phyloP scores from a whole-genome alignment of 1,140 invertebrate species.

The Lucilia cuprina region DNA sequence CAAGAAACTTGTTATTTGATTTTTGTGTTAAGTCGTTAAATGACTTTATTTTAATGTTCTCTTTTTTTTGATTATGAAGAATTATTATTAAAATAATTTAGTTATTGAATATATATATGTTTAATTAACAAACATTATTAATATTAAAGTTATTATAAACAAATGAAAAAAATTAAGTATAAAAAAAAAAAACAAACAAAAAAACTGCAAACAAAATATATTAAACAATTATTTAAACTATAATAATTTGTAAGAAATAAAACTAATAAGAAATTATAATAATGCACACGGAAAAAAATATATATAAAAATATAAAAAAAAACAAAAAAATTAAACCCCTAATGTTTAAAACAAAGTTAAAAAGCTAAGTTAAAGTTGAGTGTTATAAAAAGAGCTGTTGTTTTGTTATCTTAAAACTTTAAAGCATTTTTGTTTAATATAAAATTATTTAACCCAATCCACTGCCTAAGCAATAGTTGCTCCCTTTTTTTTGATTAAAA shows the following conservation, averaged over 20 bases:
- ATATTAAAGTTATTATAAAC: background rate
- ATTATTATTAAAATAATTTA: constrained; percentile 20
- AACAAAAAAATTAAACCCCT: background rate
- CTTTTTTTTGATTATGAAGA: constrained; percentile 25
- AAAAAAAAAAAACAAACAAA: constrained; percentile 43
- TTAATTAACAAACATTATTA: background rate
- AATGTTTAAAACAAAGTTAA: background rate
- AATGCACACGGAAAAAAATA: background rate
- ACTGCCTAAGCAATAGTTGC: too few species aligned
- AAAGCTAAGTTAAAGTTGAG: background rate
- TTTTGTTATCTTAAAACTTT: background rate
- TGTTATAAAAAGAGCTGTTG: background rate
- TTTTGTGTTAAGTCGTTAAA: constrained; percentile 17
- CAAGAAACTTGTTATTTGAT: background rate
- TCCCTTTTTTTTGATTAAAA: too few species aligned
- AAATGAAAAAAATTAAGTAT: constrained; percentile 41
- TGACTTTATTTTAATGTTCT: constrained; percentile 31
- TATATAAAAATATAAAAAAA: background rate
- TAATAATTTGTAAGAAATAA: background rate
- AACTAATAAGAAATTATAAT: background rate
- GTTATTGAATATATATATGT: constrained; percentile 9
- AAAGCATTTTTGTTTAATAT: background rate
- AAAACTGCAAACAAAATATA: constrained; percentile 40
- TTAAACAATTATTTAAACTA: constrained; percentile 21
- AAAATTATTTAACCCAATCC: background rate